Base-by-base conservation (phyloP, 2,888 invertebrate species). In the Hylaea fasciaria region DNA sequence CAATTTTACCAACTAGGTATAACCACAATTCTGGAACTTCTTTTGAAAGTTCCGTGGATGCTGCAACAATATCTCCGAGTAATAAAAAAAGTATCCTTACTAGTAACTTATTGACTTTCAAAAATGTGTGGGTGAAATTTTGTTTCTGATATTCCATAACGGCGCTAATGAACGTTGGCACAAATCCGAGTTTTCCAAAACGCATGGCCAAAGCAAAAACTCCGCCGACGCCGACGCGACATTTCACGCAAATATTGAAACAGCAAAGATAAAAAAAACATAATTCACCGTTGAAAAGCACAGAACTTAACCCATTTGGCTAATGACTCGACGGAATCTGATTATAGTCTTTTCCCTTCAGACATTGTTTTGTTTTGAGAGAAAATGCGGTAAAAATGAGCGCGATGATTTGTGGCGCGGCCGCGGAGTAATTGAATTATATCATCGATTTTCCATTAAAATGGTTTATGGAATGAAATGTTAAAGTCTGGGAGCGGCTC, bases 371-470 rank as follows among this genome's bases (percentile, higher is more conserved):
- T 84, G 78, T 85, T 85, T 79, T 73, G 76, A 65, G 66, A 73
- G 76, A 80, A 75, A 78, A 82, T 51, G 77, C 71, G 77, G 80
- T 52, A 62, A 56, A 56, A 62, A 62, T 62, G 47, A 56, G 60
- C 55, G 44, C 56, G 71, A 72, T 78, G 86, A 85, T 85, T 87
- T 85, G 86, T 85, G 79, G 85, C 83, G 78, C 80, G 83, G 81
- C 83, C 80, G 77, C 81, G 81, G 77, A 76, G 85, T 90, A 91
- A 91, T 90, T 91, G 88, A 89, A 91, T 91, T 91, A 91, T 90
- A 85, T 84, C 88, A 91, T 92, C 87, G 91, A 92, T 92, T 92
- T 91, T 86, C 91, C 90, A 91, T 92, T 91, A 91, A 91, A 89
- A 90, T 89, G 91, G 78, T 91, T 91, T 89, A 90, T 90, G 91